Base-by-base conservation (phyloP, 2,888 invertebrate genomes). In the Agonopterix alstromeriana region DNA sequence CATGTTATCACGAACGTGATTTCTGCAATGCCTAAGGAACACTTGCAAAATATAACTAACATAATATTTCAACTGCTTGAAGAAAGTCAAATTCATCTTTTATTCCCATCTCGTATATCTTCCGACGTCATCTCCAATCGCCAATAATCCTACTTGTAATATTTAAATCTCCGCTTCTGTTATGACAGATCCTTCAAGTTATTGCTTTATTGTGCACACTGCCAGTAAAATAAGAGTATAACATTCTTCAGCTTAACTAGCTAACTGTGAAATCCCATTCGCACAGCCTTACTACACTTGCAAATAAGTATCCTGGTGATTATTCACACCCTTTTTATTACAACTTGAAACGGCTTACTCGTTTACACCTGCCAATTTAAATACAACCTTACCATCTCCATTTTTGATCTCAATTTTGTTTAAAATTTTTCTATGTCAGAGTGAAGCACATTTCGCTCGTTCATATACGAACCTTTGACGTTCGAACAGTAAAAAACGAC, bases 291-390 rank as follows among this genome's bases (percentile, higher is more conserved):
- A 53, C 56, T 60, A 68, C 70, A 70, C 60, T 73, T 72, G 70
- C 70, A 70, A 77, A 77, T 75, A 73, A 73, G 67, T 70, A 71
- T 67, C 59, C 59, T 53, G 58, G 65, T 70, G 70, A 77, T 77
- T 77, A 79, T 76, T 75, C 75, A 75, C 73, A 73, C 68, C 56
- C 52, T 27, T 53, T 54, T 38, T 38, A 10, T 38, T 54, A 38
- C 42, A 50, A 40, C 46, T 36, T 47, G 17, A 56, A 62, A 46
- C 48, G 52, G 45, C 38, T 45, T 55, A 60, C 54, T 49, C 47
- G 14, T 38, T 17, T 35, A 9, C 2, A 9, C 46, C n/a, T 45
- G 46, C 36, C 38, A 48, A 17, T 35, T 36, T n/a, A 59, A 57
- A 58, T 44, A 56, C 7, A 45, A 54, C 58, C 51, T 58, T 60